phyloP scores from a whole-genome alignment of 2,797 vertebrate genomes.

The Garrulus glandarius region DNA sequence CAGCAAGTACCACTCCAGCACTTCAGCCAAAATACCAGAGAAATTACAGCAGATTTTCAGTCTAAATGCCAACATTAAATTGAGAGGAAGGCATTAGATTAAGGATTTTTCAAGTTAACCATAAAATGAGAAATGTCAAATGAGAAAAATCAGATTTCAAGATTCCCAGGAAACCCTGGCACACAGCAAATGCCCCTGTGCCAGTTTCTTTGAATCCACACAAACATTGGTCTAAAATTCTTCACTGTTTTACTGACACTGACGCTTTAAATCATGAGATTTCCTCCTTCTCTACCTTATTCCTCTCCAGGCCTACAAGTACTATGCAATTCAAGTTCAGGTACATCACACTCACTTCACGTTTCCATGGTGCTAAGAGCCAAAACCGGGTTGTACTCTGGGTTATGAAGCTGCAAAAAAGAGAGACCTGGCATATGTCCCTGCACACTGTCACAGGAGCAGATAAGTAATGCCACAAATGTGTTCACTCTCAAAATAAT shows the following conservation, averaged over 20 bases:
- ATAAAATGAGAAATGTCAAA: not conserved
- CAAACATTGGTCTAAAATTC: not conserved
- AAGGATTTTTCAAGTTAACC: not conserved
- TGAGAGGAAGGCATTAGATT: not conserved
- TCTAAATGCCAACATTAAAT: not conserved
- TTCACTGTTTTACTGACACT: not conserved
- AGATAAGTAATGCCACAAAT: slow-evolving; percentile 30
- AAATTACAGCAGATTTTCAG: not conserved
- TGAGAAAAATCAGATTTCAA: not conserved
- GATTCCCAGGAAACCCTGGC: not conserved
- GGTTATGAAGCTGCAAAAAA: not conserved
- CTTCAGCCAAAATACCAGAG: not conserved
- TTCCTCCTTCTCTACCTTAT: not conserved
- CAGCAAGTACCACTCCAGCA: not conserved
- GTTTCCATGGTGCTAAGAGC: not conserved
- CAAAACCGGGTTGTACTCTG: not conserved
- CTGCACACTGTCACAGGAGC: slow-evolving; percentile 6
- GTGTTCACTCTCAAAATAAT: slow-evolving; percentile 32
- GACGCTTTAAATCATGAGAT: not conserved
- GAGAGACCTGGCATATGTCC: not conserved
- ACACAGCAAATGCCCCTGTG: not conserved
- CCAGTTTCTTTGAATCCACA: not conserved
- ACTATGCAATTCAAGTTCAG: not conserved
- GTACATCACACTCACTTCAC: not conserved
- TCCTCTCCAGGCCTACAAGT: not conserved